Conservation (phyloP, 1,140 invertebrate species). For the Amyelois transitella region DNA sequence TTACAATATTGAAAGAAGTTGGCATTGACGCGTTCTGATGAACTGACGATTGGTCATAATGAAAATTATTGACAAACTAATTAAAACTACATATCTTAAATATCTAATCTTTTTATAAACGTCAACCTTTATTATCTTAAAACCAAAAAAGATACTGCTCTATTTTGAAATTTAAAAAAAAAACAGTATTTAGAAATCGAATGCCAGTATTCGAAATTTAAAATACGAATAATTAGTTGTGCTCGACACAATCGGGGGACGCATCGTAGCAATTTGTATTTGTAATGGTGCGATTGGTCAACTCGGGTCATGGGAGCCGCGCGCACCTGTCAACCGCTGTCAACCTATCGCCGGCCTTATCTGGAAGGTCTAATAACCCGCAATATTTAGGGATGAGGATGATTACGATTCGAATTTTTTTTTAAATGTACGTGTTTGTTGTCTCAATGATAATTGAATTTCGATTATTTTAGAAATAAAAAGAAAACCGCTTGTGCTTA, state of each 20-base stretch:
- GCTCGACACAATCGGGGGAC: slow-evolving; percentile 27
- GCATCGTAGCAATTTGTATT: slow-evolving; percentile 50
- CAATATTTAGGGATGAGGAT: slow-evolving; percentile 21
- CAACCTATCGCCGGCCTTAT: slow-evolving; percentile 37
- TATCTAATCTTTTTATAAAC: no score
- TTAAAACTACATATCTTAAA: no score
- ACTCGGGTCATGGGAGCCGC: slow-evolving; percentile 44
- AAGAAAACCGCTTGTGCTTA: no score
- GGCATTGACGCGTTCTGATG: no score
- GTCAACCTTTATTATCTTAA: background rate
- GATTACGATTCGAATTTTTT: background rate
- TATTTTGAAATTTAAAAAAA: background rate
- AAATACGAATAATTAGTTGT: slow-evolving; percentile 36
- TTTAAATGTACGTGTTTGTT: no score
- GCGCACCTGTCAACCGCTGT: slow-evolving; percentile 49
- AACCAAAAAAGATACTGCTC: background rate
- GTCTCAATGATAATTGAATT: no score
- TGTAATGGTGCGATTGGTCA: slow-evolving; percentile 42
- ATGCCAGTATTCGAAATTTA: slow-evolving; percentile 7
- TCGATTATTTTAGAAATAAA: no score
- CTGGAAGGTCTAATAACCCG: slow-evolving; percentile 45
- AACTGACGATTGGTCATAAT: no score
- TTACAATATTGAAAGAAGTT: no score
- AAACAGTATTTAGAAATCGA: slow-evolving; percentile 7
- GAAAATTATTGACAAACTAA: no score